A percentile compares a stretch with the other conserved stretches of the same genome.
Conservation (phyloP, 1,140 invertebrate genomes). For the Sogatella furcifera region DNA sequence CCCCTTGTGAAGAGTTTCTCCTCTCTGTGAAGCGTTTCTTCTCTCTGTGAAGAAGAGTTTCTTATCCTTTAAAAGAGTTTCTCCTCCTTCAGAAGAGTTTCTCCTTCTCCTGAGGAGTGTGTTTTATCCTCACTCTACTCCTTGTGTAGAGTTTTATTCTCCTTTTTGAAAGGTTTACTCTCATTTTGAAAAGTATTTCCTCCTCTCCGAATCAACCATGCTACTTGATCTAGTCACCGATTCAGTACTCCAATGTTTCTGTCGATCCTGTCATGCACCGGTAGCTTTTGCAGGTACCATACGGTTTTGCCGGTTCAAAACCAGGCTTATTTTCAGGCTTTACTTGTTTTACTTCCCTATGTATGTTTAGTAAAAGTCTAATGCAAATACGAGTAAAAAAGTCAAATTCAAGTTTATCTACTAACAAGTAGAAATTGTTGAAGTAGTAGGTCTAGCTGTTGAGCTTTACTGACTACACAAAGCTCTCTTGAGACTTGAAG, state of each 20-base stretch:
- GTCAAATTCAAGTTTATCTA: no score
- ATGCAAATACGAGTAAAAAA: no score
- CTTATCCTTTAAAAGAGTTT: not conserved
- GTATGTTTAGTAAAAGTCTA: no score
- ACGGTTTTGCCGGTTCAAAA: no score
- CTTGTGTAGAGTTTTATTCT: not conserved
- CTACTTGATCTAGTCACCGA: constrained; percentile 64
- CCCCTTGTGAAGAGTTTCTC: not conserved
- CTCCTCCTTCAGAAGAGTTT: not conserved
- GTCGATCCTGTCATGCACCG: constrained; percentile 74
- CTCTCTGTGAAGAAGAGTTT: not conserved
- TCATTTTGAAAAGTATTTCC: not conserved
- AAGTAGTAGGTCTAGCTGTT: no score
- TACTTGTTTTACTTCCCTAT: not conserved
- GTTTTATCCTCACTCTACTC: not conserved
- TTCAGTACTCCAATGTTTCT: constrained; percentile 81
- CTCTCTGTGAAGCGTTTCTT: not conserved
- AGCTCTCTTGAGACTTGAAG: no score
- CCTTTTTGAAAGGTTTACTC: no score
- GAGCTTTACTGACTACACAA: no score
- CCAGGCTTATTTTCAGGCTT: not conserved
- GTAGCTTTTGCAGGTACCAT: constrained; percentile 53
- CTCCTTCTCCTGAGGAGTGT: not conserved
- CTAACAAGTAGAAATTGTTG: no score
- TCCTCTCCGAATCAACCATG: constrained; percentile 42